Percentiles rank a stretch among this genome's conserved stretches.
Evolutionary conservation across 2,888 invertebrate genomes (phyloP).

Genomic region (Drosophila mimetica): DNA sequence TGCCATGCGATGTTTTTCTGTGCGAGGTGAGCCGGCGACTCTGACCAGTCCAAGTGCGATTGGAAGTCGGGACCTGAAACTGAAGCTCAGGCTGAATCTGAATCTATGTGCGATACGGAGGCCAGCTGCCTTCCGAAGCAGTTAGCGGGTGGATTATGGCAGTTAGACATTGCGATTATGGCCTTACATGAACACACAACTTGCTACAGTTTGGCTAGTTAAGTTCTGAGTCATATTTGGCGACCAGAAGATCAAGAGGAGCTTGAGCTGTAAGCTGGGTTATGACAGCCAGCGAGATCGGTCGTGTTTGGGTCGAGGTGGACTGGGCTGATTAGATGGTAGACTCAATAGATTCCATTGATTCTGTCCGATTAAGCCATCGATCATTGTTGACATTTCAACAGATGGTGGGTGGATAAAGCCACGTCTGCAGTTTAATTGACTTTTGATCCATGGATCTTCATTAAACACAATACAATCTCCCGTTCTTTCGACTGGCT

Average conservation of each 20-base stretch:
- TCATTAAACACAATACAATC: conserved; percentile 9
- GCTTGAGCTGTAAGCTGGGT: neutral
- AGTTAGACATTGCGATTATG: conserved; percentile 53
- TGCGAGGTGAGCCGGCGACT: conserved; percentile 64
- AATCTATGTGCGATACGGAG: conserved; percentile 16
- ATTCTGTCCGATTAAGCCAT: conserved; percentile 34
- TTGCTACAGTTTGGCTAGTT: conserved; percentile 65
- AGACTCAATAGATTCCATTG: conserved; percentile 8
- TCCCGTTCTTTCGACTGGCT: conserved; percentile 14
- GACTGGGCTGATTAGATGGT: conserved; percentile 36
- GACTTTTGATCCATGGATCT: conserved; percentile 10
- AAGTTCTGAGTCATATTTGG: conserved; percentile 40
- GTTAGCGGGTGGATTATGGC: conserved; percentile 62
- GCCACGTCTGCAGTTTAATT: conserved; percentile 14
- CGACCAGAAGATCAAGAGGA: conserved; percentile 26
- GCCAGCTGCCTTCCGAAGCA: conserved; percentile 41
- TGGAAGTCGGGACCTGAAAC: conserved; percentile 1
- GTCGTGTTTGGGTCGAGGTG: conserved; percentile 45
- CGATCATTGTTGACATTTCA: conserved; percentile 43
- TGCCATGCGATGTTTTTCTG: conserved; percentile 41
- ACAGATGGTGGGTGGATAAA: conserved; percentile 33
- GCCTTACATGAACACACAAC: conserved; percentile 56
- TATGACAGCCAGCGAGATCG: conserved; percentile 13
- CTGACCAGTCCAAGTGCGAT: conserved; percentile 26
- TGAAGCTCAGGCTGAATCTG: conserved; percentile 9